Evolutionary conservation across 2,113 vertebrate genomes (phyloP).

Genomic region (Potamarius usumacintae): DNA sequence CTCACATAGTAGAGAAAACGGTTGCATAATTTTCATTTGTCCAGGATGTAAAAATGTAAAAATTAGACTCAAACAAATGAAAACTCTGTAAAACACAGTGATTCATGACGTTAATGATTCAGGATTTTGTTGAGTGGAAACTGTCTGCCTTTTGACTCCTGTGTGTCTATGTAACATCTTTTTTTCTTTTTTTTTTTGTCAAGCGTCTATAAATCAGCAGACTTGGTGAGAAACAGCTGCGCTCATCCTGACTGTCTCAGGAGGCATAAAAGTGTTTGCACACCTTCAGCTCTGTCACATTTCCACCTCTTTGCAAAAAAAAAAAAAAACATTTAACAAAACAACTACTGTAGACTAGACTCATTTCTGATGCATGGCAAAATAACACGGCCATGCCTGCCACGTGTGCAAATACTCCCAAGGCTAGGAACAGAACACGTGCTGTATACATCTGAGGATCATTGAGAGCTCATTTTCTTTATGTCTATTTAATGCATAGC

Average conservation of each 20-base stretch:
- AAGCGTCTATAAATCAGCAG: background rate
- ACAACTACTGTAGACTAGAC: background rate
- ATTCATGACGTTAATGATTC: conserved; percentile 20
- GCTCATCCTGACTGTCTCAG: conserved; percentile 15
- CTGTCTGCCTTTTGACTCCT: background rate
- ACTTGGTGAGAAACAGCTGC: conserved; percentile 20
- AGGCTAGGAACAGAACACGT: background rate
- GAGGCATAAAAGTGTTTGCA: conserved; percentile 7
- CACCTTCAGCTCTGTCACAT: background rate
- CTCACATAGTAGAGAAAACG: background rate
- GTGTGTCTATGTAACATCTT: background rate
- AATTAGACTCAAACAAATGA: background rate
- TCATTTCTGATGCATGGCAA: background rate
- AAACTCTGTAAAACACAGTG: conserved; percentile 10
- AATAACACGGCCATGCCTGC: background rate
- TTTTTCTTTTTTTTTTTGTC: background rate
- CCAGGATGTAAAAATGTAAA: background rate
- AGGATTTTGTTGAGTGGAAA: conserved; percentile 12
- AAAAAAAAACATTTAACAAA: background rate
- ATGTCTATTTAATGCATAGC: background rate
- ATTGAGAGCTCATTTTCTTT: background rate
- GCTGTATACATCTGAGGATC: background rate
- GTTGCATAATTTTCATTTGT: background rate
- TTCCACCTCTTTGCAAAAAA: conserved; percentile 4
- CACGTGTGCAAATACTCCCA: background rate